Evolutionary conservation across 2,888 invertebrate genomes (phyloP), one percentile per base, ranked within the genome.

Genomic region (Emmelina monodactyla): DNA sequence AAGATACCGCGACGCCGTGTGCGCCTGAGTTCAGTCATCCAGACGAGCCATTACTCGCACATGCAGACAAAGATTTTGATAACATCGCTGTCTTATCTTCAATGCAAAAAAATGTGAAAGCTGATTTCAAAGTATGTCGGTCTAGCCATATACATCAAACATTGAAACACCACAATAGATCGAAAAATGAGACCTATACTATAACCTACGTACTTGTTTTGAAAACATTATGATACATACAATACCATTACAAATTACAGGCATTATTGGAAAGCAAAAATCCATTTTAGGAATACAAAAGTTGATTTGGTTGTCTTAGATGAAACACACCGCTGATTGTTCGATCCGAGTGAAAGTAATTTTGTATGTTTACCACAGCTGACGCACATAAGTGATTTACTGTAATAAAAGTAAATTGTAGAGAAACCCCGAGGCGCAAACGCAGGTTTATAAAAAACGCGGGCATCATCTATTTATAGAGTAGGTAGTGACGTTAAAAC

Each of bases 321-420:
- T 55, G 49, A 47, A 56, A 49, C 49, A 41, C 40, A 33, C 40
- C 46, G 44, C 45, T 37, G 37, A 49, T 51, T 49, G 53, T 46
- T 43, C 38, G 29, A 45, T 53, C 50, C 49, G 47, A 62, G 69
- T 65, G 70, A 71, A 71, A 71, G 71, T 69, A 58, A 62, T 64
- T 59, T 59, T 49, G 51, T 45, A 42, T 47, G 39, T 41, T 53
- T 42, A 55, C 65, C 63, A 49, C 64, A 62, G n/a, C 4, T 11
- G 3, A 25, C n/a, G n/a, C 25, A 4, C 25, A 10, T 25, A 25
- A 25, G 25, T 25, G 25, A 25, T 25, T 25, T 25, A 25, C 25
- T 25, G 4, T 25, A 25, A 25, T 25, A 25, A 10, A 25, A 25
- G 25, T 25, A 10, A 25, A 25, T 25, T 3, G 25, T 25, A 10